phyloP scores from a whole-genome alignment of 1,140 invertebrate species.

The Trachymyrmex septentrionalis region DNA sequence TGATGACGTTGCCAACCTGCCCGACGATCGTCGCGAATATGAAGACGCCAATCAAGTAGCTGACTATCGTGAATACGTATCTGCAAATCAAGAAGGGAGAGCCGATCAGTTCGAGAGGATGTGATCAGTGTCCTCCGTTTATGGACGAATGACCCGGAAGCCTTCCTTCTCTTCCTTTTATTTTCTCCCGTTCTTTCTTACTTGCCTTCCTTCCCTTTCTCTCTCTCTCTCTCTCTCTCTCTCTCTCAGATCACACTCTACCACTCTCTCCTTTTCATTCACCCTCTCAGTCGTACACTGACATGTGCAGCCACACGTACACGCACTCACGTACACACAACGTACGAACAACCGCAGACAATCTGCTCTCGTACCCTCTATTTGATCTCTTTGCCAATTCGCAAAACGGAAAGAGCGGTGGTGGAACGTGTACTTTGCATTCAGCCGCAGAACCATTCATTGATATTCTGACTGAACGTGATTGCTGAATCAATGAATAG shows the following conservation, averaged over 20 bases:
- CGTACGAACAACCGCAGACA: neutral
- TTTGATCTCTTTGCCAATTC: conserved; percentile 28
- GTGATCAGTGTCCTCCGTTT: conserved; percentile 74
- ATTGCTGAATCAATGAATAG: conserved; percentile 55
- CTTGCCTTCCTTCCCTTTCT: conserved; percentile 54
- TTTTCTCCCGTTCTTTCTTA: conserved; percentile 68
- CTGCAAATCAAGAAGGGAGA: conserved; percentile 88
- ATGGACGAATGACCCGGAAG: conserved; percentile 85
- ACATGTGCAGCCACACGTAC: neutral
- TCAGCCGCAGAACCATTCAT: neutral
- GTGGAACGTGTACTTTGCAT: conserved; percentile 8
- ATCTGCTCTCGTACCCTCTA: neutral
- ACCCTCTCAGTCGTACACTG: neutral
- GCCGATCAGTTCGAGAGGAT: conserved; percentile 78
- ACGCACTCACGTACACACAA: no score
- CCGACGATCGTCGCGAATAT: conserved; percentile 99
- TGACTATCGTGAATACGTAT: conserved; percentile 98
- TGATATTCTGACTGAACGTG: conserved; percentile 26
- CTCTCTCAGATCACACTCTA: neutral
- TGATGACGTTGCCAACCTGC: conserved; percentile 99
- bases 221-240: conserved; percentile 57
- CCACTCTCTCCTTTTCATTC: neutral
- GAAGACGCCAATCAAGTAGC: conserved; percentile 98
- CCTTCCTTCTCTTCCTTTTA: conserved; percentile 80
- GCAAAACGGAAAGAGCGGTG: conserved; percentile 34